Percentiles rank a stretch among this genome's conserved stretches.
phyloP scores from a whole-genome alignment of 2,888 invertebrate genomes.

The Tetheella fluctuosa region DNA sequence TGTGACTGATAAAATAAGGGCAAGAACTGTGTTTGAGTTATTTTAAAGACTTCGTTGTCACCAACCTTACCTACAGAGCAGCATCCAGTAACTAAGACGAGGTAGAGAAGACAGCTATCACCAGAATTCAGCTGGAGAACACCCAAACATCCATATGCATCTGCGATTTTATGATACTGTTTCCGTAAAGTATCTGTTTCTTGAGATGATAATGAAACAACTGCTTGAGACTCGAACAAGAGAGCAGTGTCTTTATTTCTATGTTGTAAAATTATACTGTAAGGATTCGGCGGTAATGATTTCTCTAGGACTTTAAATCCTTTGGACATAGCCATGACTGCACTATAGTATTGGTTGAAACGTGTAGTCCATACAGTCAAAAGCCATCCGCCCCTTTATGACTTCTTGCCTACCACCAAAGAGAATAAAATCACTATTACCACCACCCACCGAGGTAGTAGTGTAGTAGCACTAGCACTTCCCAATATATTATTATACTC shows the following conservation, averaged over 20 bases:
- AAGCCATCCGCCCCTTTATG: slow-evolving; percentile 66
- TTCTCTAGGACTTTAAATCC: slow-evolving; percentile 96
- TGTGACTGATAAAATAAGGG: slow-evolving; percentile 90
- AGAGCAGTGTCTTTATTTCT: slow-evolving; percentile 93
- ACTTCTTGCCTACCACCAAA: slow-evolving; percentile 8
- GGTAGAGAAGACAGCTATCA: slow-evolving; percentile 92
- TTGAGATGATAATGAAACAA: slow-evolving; percentile 92
- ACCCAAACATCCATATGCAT: slow-evolving; percentile 98
- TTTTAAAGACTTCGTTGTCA: slow-evolving; percentile 97
- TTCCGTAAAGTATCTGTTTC: slow-evolving; percentile 96
- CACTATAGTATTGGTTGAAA: slow-evolving; percentile 26
- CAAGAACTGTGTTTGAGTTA: slow-evolving; percentile 96
- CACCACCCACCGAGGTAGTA: too few relatives aligned
- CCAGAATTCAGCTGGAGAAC: slow-evolving; percentile 94
- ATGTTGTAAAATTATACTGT: slow-evolving; percentile 95
- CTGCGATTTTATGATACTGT: slow-evolving; percentile 94
- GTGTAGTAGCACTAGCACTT: too few relatives aligned
- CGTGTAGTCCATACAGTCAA: slow-evolving; percentile 40
- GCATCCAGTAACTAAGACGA: slow-evolving; percentile 97
- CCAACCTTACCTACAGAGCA: slow-evolving; percentile 98
- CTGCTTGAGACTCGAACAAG: slow-evolving; percentile 96
- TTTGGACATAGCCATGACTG: slow-evolving; percentile 96
- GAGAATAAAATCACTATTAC: too few relatives aligned
- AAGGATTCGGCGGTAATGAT: slow-evolving; percentile 92
- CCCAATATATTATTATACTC: too few relatives aligned